Conservation (phyloP, 2,113 vertebrate genomes). For the Mus pahari region DNA sequence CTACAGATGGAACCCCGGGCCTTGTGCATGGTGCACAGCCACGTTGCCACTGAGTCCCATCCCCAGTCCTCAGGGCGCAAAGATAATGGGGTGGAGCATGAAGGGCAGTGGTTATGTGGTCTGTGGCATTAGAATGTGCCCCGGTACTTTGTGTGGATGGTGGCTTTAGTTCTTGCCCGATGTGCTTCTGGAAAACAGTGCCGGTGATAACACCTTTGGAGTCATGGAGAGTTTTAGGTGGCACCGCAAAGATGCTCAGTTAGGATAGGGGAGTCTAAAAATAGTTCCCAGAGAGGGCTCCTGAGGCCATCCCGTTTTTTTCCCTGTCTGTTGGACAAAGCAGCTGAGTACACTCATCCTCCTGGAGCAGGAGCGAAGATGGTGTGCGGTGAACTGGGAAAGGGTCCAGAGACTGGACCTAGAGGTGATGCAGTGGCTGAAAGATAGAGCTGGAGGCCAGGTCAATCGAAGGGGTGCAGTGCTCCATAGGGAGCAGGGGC, state of each 20-base stretch:
- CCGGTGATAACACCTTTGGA: background rate
- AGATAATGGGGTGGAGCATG: background rate
- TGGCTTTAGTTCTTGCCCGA: background rate
- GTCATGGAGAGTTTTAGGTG: background rate
- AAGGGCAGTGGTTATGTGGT: background rate
- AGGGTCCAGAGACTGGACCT: conserved; percentile 43
- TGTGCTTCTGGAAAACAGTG: background rate
- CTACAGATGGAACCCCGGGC: background rate
- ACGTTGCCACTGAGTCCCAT: background rate
- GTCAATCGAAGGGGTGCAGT: background rate
- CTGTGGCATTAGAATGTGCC: background rate
- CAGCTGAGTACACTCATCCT: conserved; percentile 52
- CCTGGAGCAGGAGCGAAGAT: background rate
- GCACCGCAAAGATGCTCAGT: background rate
- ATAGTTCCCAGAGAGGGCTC: conserved; percentile 27
- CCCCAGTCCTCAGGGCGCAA: background rate
- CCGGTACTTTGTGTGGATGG: background rate
- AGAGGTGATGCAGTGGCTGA: conserved; percentile 67
- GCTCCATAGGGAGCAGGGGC: no score
- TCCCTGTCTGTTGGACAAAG: conserved; percentile 22
- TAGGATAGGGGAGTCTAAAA: conserved; percentile 47
- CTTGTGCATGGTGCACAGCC: background rate
- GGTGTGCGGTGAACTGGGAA: conserved; percentile 58
- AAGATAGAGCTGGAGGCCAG: background rate
- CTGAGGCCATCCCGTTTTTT: conserved; percentile 63